These are phyloP conservation scores for Andrena bucephala DNA, from an alignment of 2,888 invertebrate species.

Conservation along the genomic window DNA sequence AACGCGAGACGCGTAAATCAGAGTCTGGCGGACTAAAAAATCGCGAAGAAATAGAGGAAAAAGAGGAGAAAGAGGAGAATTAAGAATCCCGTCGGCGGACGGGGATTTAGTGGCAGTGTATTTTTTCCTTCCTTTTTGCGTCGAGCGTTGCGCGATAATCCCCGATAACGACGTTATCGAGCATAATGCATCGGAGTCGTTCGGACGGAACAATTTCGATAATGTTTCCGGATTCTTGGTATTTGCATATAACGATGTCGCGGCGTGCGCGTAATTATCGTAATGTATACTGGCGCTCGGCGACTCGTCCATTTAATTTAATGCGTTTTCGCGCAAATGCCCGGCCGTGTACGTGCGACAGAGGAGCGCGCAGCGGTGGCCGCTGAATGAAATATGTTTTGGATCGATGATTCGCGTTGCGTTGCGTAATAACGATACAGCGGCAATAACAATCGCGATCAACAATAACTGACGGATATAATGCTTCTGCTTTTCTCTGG, in stretches of 20 bases:
- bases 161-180: conserved; percentile 53
- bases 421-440: not conserved
- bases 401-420: conserved; percentile 16
- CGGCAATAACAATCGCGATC: not conserved
- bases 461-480: not conserved
- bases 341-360: conserved; percentile 10
- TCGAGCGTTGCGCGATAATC: conserved; percentile 29
- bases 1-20: conserved; percentile 15
- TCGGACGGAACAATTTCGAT: conserved; percentile 54
- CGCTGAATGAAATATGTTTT: conserved; percentile 61
- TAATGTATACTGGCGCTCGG: conserved; percentile 57
- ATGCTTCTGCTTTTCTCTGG: not conserved
- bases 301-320: conserved; percentile 70
- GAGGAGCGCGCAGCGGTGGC: conserved; percentile 14
- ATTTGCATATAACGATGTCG: conserved; percentile 53
- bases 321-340: conserved; percentile 52
- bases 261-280: conserved; percentile 65
- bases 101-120: not conserved
- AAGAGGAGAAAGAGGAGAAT: not conserved
- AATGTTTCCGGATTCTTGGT: conserved; percentile 55
- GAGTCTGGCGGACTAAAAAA: not conserved
- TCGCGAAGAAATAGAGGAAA: not conserved
- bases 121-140: conserved; percentile 1
- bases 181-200: conserved; percentile 39
- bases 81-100: not conserved